These are phyloP conservation scores for Coleophora flavipennella DNA, from an alignment of 2,888 invertebrate species.

Conservation along the genomic window DNA sequence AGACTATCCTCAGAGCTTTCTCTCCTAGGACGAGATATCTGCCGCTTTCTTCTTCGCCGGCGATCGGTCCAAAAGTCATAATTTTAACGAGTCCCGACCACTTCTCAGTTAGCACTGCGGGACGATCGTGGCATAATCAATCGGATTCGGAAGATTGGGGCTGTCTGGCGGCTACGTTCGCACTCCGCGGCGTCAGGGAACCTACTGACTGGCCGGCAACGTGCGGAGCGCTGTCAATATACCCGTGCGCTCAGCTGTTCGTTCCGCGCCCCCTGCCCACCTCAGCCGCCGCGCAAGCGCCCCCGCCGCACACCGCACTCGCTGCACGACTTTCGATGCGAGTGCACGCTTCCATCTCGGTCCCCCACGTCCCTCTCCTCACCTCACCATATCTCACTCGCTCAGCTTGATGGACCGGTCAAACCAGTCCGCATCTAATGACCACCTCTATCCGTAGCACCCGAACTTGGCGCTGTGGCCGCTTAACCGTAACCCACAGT, in stretches of 20 bases:
- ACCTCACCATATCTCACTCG: constrained; percentile 4
- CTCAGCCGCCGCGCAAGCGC: constrained; percentile 36
- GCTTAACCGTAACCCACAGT: constrained; percentile 26
- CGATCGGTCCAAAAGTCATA: constrained; percentile 70
- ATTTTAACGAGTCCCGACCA: constrained; percentile 64
- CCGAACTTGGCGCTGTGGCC: constrained; percentile 15
- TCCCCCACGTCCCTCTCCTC: neutral
- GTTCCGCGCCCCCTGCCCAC: constrained; percentile 48
- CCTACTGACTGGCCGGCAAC: constrained; percentile 72
- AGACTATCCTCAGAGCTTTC: constrained; percentile 64
- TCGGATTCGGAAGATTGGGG: constrained; percentile 14
- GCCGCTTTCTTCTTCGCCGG: constrained; percentile 60
- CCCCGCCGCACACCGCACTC: constrained; percentile 12
- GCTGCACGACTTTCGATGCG: constrained; percentile 13
- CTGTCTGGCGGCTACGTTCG: constrained; percentile 53
- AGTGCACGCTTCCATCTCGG: constrained; percentile 17
- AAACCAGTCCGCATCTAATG: constrained; percentile 7
- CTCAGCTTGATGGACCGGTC: constrained; percentile 6
- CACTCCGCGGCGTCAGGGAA: constrained; percentile 62
- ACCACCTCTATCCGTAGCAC: constrained; percentile 2
- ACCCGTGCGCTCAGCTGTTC: constrained; percentile 74
- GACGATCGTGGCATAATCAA: constrained; percentile 62
- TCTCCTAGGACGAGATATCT: constrained; percentile 60
- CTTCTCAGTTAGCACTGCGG: constrained; percentile 61
- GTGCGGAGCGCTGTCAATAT: constrained; percentile 73